Evolutionary conservation across 1,140 invertebrate species (phyloP).

Genomic region (Papilio machaon): DNA sequence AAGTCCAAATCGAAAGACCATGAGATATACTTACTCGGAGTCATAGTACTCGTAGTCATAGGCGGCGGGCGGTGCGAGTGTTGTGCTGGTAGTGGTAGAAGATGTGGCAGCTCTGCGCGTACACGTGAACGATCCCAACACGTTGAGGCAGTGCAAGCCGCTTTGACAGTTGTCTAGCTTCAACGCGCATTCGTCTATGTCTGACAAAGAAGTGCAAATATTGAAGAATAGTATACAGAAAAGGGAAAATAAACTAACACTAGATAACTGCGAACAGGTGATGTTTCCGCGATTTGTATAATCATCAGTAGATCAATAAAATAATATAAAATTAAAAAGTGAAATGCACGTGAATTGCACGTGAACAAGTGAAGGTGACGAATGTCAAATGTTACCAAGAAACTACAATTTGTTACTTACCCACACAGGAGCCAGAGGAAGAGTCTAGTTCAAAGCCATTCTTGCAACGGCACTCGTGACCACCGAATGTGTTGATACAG

Average conservation of each 20-base stretch:
- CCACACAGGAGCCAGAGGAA: slow-evolving; percentile 87
- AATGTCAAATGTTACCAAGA: too few species aligned
- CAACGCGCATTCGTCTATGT: slow-evolving; percentile 87
- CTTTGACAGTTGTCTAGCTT: slow-evolving; percentile 85
- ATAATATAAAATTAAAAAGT: too few species aligned
- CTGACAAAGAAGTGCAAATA: slow-evolving; percentile 52
- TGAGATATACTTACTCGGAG: slow-evolving; percentile 58
- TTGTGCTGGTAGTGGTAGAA: slow-evolving; percentile 35
- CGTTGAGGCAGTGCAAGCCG: slow-evolving; percentile 88
- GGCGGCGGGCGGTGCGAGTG: slow-evolving; percentile 40
- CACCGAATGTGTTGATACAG: slow-evolving; percentile 90
- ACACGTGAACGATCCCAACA: slow-evolving; percentile 88
- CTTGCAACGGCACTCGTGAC: slow-evolving; percentile 91
- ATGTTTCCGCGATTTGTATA: too few species aligned
- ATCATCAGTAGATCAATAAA: too few species aligned
- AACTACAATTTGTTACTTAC: slow-evolving; percentile 68
- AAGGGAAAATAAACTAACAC: neutral
- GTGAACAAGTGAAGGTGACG: too few species aligned
- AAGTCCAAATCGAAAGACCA: neutral
- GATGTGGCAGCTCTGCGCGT: slow-evolving; percentile 55
- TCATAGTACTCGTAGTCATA: slow-evolving; percentile 72
- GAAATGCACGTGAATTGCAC: too few species aligned
- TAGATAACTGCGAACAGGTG: too few species aligned
- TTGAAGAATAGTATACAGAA: neutral
- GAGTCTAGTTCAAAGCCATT: slow-evolving; percentile 87